These are phyloP conservation scores for Pardalotus punctatus DNA, from an alignment of 2,113 vertebrate species.

Conservation along the genomic window DNA sequence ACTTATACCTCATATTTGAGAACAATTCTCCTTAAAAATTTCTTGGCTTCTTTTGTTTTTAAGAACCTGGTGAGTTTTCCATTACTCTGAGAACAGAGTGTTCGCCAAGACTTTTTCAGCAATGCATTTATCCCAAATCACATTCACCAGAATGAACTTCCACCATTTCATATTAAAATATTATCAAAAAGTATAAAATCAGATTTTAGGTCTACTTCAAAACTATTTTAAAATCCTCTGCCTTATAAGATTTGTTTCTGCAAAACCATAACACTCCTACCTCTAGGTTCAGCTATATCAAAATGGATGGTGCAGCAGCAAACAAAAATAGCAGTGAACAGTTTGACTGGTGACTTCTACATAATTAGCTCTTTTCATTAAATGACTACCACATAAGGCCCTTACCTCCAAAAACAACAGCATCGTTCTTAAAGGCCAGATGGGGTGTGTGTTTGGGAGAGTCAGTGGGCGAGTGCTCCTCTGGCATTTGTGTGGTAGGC, in stretches of 20 bases:
- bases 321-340: neutral
- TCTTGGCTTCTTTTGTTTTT: neutral
- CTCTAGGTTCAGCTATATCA: neutral
- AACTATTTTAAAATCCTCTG: neutral
- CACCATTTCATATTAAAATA: neutral
- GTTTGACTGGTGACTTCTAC: neutral
- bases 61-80: neutral
- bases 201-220: neutral
- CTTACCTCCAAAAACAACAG: slow-evolving; percentile 76
- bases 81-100: neutral
- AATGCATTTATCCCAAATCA: neutral
- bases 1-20: rapidly evolving
- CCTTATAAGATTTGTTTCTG: neutral
- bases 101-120: neutral
- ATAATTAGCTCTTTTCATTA: neutral
- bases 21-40: neutral
- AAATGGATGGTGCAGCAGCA: neutral
- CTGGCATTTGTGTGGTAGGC: neutral
- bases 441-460: neutral
- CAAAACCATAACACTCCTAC: neutral
- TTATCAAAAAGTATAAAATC: neutral
- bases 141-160: neutral
- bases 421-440: slow-evolving; percentile 54
- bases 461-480: neutral
- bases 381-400: neutral